These are phyloP conservation scores for Cheilosia impressa DNA, from an alignment of 2,888 invertebrate species.

Conservation along the genomic window DNA sequence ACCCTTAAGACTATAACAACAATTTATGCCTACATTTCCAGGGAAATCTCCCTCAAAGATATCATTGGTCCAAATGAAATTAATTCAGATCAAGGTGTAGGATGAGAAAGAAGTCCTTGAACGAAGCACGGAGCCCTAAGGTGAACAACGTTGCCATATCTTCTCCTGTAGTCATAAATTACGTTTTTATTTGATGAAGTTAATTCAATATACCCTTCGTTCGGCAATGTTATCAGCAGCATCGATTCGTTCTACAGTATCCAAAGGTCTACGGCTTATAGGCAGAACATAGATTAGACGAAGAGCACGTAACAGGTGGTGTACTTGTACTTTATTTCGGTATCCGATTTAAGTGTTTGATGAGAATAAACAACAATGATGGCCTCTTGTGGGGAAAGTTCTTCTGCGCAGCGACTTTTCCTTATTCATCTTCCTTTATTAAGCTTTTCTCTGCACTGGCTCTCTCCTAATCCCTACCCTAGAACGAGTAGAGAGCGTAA, in stretches of 20 bases:
- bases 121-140: conserved; percentile 7
- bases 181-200: conserved; percentile 52
- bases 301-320: conserved; percentile 67
- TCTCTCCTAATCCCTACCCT: not conserved
- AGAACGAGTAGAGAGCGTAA: not conserved
- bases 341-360: conserved; percentile 16
- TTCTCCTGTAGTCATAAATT: conserved; percentile 23
- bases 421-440: not conserved
- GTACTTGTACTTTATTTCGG: conserved; percentile 40
- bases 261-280: not conserved
- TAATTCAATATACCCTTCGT: conserved; percentile 25
- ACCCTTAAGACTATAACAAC: no score
- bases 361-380: conserved; percentile 13
- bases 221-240: not conserved
- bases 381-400: not conserved
- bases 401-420: conserved; percentile 33
- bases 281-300: conserved; percentile 4
- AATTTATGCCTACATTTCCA: not conserved
- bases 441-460: not conserved
- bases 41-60: not conserved
- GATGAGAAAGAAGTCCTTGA: not conserved
- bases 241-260: conserved; percentile 3
- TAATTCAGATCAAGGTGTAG: conserved; percentile 3
- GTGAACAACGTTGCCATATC: not conserved
- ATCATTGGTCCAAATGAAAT: conserved; percentile 39